phyloP scores from a whole-genome alignment of 2,888 invertebrate genomes.

The Myopa testacea region DNA sequence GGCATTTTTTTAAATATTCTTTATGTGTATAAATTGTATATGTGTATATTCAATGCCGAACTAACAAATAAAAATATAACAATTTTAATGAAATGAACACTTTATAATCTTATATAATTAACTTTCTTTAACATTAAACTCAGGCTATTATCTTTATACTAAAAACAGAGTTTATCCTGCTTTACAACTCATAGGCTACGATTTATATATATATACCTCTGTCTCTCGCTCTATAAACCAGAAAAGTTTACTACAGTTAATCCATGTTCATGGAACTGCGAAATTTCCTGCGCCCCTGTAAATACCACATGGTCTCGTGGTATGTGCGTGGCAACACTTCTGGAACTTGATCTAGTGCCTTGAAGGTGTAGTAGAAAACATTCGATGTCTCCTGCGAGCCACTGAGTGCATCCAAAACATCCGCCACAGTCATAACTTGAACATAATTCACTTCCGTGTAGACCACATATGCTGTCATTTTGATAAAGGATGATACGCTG shows the following conservation, averaged over 20 bases:
- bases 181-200: no score
- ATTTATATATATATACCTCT: no score
- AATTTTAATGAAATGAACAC: no score
- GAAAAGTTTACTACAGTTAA: neutral
- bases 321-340: slow-evolving; percentile 76
- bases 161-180: no score
- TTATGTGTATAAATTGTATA: no score
- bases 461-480: slow-evolving; percentile 76
- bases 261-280: slow-evolving; percentile 58
- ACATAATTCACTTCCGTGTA: slow-evolving; percentile 71
- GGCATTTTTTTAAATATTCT: no score
- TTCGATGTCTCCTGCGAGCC: slow-evolving; percentile 75
- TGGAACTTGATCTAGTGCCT: slow-evolving; percentile 69
- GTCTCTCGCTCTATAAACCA: no score
- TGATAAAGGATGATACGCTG: slow-evolving; percentile 77
- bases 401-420: slow-evolving; percentile 71
- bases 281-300: slow-evolving; percentile 72
- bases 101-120: no score
- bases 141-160: no score
- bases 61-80: no score
- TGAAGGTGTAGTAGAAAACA: slow-evolving; percentile 80
- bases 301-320: slow-evolving; percentile 75
- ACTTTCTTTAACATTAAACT: no score
- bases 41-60: no score
- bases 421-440: slow-evolving; percentile 77